A percentile compares a stretch with the other conserved stretches of the same genome.
These are phyloP conservation scores for Gasterosteus nipponicus DNA, from an alignment of 2,113 vertebrate genomes.

Conservation along the genomic window DNA sequence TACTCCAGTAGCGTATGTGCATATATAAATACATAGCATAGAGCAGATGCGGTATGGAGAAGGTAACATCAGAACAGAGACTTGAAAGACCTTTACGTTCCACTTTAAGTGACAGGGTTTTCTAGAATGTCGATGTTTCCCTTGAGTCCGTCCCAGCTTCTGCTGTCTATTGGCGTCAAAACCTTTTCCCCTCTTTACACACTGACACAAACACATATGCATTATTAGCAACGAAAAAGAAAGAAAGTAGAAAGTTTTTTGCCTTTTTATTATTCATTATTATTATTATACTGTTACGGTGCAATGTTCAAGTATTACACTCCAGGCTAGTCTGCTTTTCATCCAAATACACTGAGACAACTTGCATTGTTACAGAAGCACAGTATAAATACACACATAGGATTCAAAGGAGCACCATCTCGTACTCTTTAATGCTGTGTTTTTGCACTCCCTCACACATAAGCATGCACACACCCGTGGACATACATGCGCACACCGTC, in stretches of 20 bases:
- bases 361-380: constrained; percentile 9
- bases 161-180: constrained; percentile 26
- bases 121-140: constrained; percentile 44
- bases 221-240: neutral
- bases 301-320: neutral
- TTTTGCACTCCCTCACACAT: constrained; percentile 22
- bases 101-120: constrained; percentile 40
- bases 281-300: neutral
- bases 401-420: constrained; percentile 38
- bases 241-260: neutral
- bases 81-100: constrained; percentile 54
- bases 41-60: constrained; percentile 32
- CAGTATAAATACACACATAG: constrained; percentile 20
- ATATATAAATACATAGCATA: constrained; percentile 48
- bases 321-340: constrained; percentile 6
- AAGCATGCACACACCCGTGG: neutral
- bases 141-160: constrained; percentile 40
- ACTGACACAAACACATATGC: constrained; percentile 13
- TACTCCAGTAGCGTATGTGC: constrained; percentile 38
- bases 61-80: constrained; percentile 53
- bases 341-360: constrained; percentile 19
- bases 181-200: constrained; percentile 38
- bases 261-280: neutral
- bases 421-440: constrained; percentile 28
- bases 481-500: constrained; percentile 38